phyloP scores from a whole-genome alignment of 2,113 vertebrate genomes.

The Apteryx owenii region DNA sequence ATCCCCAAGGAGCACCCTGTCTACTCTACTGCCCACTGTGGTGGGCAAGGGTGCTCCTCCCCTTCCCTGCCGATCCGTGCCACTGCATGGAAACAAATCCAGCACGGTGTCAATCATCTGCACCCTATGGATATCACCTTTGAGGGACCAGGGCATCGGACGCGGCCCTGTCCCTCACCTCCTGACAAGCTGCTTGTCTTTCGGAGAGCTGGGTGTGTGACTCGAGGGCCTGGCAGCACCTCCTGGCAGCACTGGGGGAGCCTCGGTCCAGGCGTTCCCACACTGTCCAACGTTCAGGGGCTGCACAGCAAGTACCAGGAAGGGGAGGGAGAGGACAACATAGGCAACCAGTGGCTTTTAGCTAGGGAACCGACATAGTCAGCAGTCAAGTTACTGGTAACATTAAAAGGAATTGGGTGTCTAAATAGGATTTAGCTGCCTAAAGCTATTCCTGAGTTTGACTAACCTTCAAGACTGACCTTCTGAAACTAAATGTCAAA shows the following conservation, averaged over 20 bases:
- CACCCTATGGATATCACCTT: neutral
- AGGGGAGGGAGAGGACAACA: neutral
- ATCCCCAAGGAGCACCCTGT: neutral
- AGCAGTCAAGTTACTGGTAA: neutral
- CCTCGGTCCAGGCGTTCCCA: neutral
- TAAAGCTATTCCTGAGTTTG: no score
- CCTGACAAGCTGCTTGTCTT: neutral
- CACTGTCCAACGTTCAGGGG: no score
- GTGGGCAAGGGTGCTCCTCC: neutral
- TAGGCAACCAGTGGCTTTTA: neutral
- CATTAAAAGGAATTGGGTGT: no score
- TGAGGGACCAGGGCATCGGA: no score
- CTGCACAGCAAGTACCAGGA: neutral
- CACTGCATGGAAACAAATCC: neutral
- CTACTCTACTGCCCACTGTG: neutral
- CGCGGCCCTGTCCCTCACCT: no score
- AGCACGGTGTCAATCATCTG: neutral
- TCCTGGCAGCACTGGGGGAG: accelerated
- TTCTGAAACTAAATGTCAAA: no score
- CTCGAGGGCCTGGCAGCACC: neutral
- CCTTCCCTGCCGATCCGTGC: neutral
- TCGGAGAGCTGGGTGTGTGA: neutral
- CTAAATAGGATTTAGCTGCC: no score
- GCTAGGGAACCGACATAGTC: neutral
- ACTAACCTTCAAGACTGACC: no score